These are phyloP conservation scores for Bradypodion ventrale DNA, from an alignment of 2,797 vertebrate species.

Conservation along the genomic window DNA sequence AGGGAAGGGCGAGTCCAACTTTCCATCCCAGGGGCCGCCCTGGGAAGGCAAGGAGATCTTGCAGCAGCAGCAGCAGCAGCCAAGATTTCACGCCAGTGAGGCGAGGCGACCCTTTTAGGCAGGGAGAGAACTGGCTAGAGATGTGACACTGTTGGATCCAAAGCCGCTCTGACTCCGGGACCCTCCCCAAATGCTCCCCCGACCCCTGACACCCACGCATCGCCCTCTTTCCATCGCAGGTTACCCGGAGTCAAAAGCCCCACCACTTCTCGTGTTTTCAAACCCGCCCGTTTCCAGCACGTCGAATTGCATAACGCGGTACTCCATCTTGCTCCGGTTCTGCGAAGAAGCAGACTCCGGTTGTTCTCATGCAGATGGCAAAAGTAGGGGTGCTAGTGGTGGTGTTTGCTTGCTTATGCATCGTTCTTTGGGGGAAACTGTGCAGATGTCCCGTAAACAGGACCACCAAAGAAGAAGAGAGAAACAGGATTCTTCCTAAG, in stretches of 20 bases:
- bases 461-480: background rate
- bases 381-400: too few species aligned
- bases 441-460: background rate
- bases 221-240: background rate
- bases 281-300: background rate
- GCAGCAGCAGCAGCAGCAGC: too few species aligned
- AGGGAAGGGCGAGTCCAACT: background rate
- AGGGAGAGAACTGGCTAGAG: background rate
- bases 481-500: background rate
- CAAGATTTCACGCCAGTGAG: background rate
- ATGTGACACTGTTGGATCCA: background rate
- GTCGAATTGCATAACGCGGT: background rate
- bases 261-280: background rate
- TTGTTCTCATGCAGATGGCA: too few species aligned
- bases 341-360: background rate
- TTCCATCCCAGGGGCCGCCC: background rate
- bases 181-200: background rate
- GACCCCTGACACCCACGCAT: too few species aligned
- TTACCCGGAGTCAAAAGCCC: background rate
- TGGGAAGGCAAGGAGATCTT: background rate
- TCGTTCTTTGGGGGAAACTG: background rate
- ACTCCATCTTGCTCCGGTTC: background rate
- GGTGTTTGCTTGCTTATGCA: background rate
- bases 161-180: background rate
- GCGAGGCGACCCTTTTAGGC: background rate